Conservation (phyloP, 2,113 vertebrate genomes). For the Rostratula benghalensis region DNA sequence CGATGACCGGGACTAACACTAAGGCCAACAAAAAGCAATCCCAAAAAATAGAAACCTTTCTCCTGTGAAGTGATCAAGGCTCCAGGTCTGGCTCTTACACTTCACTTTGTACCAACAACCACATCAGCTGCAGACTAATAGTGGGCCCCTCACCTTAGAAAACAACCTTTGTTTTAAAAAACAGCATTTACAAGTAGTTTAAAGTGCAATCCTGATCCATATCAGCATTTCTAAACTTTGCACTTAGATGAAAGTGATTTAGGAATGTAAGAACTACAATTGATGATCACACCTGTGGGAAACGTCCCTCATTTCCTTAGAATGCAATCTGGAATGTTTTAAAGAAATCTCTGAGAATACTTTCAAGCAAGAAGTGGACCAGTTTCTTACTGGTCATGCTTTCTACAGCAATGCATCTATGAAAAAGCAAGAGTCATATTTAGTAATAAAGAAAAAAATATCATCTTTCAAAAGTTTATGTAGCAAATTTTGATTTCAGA, state of each 20-base stretch:
- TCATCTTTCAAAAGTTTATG: background rate
- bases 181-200: background rate
- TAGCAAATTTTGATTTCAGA: background rate
- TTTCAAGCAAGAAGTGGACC: background rate
- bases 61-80: background rate
- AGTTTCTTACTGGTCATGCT: background rate
- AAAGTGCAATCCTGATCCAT: background rate
- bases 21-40: background rate
- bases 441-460: background rate
- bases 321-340: background rate
- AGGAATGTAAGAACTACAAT: background rate
- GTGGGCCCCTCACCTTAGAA: background rate
- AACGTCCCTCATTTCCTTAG: background rate
- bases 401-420: background rate
- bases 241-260: background rate
- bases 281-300: background rate
- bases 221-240: background rate
- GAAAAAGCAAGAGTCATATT: background rate
- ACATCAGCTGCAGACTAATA: background rate
- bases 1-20: background rate
- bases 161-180: background rate
- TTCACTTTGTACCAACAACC: background rate
- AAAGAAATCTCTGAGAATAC: background rate
- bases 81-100: background rate
- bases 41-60: background rate